Percentiles rank a stretch among this genome's conserved stretches.
Evolutionary conservation across 1,140 invertebrate species (phyloP).

Genomic region (Coelopa frigida): DNA sequence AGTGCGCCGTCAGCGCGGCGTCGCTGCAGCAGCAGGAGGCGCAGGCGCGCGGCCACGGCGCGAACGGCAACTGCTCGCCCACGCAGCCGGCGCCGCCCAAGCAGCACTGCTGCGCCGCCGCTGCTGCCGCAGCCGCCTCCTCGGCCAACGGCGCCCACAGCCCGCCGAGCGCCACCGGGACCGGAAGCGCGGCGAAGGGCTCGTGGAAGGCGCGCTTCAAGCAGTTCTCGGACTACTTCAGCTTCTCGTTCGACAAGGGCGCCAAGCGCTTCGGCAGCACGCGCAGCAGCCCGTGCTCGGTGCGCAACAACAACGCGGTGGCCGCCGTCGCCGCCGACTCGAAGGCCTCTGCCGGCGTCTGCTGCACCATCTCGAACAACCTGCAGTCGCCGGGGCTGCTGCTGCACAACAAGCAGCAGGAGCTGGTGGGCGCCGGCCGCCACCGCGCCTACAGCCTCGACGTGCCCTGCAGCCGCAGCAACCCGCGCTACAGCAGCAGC

Average conservation of each 20-base stretch:
- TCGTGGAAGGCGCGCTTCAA: constrained; percentile 37
- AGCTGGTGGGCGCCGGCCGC: constrained; percentile 14
- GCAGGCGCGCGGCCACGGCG: constrained; percentile 3
- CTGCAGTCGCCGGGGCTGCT: constrained; percentile 14
- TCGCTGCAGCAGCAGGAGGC: constrained; percentile 6
- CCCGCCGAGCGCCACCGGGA: constrained; percentile 7
- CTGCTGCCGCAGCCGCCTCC: constrained; percentile 11
- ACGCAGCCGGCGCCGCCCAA: constrained; percentile 3
- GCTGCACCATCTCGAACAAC: constrained; percentile 37
- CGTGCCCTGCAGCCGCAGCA: constrained; percentile 27
- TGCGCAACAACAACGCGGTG: constrained; percentile 28
- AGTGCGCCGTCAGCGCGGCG: neutral
- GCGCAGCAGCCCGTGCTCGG: constrained; percentile 29
- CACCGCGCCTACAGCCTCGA: constrained; percentile 41
- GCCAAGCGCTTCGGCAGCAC: constrained; percentile 41
- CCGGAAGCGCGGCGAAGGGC: constrained; percentile 11
- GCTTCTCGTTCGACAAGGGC: constrained; percentile 41
- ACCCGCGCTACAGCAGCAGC: constrained; percentile 14
- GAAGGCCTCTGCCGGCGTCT: constrained; percentile 4
- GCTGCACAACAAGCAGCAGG: constrained; percentile 13
- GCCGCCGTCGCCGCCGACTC: neutral
- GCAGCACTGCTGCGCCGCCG: constrained; percentile 12
- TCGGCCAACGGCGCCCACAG: constrained; percentile 6
- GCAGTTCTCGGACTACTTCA: constrained; percentile 41
- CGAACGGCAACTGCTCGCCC: constrained; percentile 17